These are phyloP conservation scores for Tachina lurida DNA, from an alignment of 2,888 invertebrate genomes.

Conservation along the genomic window DNA sequence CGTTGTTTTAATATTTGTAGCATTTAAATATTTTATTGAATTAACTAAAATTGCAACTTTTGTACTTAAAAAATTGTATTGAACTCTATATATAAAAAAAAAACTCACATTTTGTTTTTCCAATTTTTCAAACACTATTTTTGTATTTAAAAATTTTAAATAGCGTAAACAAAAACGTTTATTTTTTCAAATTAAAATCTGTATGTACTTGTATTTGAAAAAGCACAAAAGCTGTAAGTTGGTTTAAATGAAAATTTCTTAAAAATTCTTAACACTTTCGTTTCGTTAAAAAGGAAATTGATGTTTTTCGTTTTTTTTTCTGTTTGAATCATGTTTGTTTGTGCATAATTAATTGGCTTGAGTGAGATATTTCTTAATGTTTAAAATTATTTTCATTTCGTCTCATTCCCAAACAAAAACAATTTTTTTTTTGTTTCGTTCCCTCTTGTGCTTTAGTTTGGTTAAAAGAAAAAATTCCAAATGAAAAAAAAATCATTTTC, in stretches of 20 bases:
- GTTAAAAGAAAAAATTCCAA: constrained; percentile 4
- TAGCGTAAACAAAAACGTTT: constrained; percentile 1
- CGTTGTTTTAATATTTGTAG: constrained; percentile 55
- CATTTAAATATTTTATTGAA: constrained; percentile 51
- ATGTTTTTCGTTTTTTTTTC: not conserved
- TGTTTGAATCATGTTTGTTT: constrained; percentile 5
- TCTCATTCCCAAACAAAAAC: constrained; percentile 11
- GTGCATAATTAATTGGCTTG: constrained; percentile 16
- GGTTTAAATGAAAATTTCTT: constrained; percentile 32
- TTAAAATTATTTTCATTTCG: constrained; percentile 15
- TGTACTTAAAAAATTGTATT: constrained; percentile 52
- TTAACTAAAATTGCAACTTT: constrained; percentile 61
- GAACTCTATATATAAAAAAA: no score
- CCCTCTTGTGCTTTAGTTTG: constrained; percentile 24
- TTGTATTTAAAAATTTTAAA: constrained; percentile 24
- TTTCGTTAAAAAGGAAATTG: constrained; percentile 3
- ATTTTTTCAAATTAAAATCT: constrained; percentile 6
- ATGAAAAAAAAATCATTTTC: constrained; percentile 39
- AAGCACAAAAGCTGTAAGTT: constrained; percentile 69
- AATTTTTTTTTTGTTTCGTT: not conserved
- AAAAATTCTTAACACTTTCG: constrained; percentile 2
- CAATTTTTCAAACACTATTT: not conserved
- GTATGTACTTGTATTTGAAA: constrained; percentile 6
- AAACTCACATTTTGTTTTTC: constrained; percentile 30
- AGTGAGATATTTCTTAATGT: not conserved